Conservation (phyloP, 2,888 invertebrate genomes). For the Clepsis dumicolana region DNA sequence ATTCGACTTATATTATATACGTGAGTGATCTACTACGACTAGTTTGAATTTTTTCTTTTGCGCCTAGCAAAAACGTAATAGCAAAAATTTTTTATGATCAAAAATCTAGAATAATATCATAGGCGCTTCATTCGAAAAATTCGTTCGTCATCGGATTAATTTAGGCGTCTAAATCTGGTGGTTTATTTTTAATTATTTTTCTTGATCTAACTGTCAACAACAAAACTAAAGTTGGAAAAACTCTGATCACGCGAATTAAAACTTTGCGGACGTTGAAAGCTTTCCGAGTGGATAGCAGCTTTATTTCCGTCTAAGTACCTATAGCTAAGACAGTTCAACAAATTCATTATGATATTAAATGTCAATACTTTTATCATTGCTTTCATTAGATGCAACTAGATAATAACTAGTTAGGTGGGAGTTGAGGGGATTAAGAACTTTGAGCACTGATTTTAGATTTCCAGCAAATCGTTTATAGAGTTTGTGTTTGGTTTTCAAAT, state of each 20-base stretch:
- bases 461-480: no score
- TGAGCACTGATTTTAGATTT: no score
- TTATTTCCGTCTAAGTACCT: conserved; percentile 18
- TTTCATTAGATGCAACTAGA: background rate
- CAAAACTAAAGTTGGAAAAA: conserved; percentile 33
- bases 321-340: background rate
- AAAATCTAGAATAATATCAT: background rate
- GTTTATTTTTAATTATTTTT: conserved; percentile 29
- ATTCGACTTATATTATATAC: no score
- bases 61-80: conserved; percentile 6
- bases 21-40: no score
- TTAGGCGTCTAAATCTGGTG: conserved; percentile 6
- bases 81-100: background rate
- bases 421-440: background rate
- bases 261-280: conserved; percentile 21
- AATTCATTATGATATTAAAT: conserved; percentile 28
- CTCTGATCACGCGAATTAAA: conserved; percentile 23
- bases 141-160: background rate
- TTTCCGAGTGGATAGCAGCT: conserved; percentile 25
- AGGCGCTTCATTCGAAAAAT: conserved; percentile 14
- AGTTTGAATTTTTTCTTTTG: background rate
- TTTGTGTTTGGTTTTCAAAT: no score
- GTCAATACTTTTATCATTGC: conserved; percentile 23
- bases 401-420: background rate
- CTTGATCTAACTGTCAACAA: conserved; percentile 31